These are phyloP conservation scores for Labroides dimidiatus DNA, from an alignment of 2,797 vertebrate genomes.

Conservation along the genomic window DNA sequence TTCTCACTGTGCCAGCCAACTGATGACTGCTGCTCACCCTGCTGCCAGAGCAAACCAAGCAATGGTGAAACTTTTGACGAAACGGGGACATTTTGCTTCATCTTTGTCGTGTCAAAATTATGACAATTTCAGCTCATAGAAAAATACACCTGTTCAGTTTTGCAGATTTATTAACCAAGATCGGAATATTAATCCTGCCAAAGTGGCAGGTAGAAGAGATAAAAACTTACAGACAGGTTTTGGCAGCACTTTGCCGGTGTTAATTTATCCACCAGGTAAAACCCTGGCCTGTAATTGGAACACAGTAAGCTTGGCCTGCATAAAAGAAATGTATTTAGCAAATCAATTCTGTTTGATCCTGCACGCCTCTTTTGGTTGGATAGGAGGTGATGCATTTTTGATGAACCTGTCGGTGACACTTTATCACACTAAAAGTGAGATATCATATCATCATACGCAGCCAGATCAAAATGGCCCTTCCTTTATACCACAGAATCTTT, in stretches of 20 bases:
- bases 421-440: conserved; percentile 32
- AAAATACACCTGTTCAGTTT: conserved; percentile 5
- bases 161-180: conserved; percentile 24
- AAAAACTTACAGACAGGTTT: conserved; percentile 61
- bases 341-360: conserved; percentile 62
- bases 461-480: not conserved
- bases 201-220: conserved; percentile 48
- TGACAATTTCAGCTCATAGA: not conserved
- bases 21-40: conserved; percentile 56
- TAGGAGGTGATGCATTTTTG: conserved; percentile 49
- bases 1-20: conserved; percentile 67
- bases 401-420: conserved; percentile 36
- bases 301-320: conserved; percentile 50
- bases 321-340: conserved; percentile 63
- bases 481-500: conserved; percentile 37
- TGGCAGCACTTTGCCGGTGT: conserved; percentile 60
- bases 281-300: conserved; percentile 65
- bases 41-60: conserved; percentile 47
- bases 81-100: conserved; percentile 15
- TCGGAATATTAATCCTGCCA: conserved; percentile 56
- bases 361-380: conserved; percentile 38
- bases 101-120: conserved; percentile 8
- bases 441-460: conserved; percentile 26
- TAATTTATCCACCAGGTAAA: conserved; percentile 65
- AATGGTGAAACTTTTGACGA: conserved; percentile 26